A percentile compares a stretch with the other conserved stretches of the same genome.
These are phyloP conservation scores for Agrotis ipsilon DNA, from an alignment of 2,888 invertebrate species.

Conservation along the genomic window DNA sequence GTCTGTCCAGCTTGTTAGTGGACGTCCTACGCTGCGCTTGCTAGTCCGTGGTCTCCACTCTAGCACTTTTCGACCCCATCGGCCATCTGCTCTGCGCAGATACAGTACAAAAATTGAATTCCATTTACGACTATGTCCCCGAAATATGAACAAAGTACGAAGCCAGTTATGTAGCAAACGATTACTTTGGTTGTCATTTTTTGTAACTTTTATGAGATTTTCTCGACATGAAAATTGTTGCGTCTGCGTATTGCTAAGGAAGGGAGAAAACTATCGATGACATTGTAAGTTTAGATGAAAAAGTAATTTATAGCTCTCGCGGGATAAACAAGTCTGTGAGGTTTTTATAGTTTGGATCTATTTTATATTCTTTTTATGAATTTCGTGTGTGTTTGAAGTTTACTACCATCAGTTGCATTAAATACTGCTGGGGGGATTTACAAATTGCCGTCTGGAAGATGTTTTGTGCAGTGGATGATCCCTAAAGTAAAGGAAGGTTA, in stretches of 20 bases:
- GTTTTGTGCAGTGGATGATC: too few relatives aligned
- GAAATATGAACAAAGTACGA: background rate
- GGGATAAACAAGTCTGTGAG: conserved; percentile 2
- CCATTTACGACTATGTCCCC: background rate
- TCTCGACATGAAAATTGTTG: conserved; percentile 10
- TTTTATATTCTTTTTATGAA: conserved; percentile 9
- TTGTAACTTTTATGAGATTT: conserved; percentile 27
- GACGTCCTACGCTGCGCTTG: too few relatives aligned
- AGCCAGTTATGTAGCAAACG: conserved; percentile 5
- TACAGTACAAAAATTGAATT: background rate
- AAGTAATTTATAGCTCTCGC: conserved; percentile 44
- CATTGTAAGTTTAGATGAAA: conserved; percentile 50
- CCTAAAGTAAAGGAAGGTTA: too few relatives aligned
- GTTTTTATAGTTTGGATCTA: conserved; percentile 30
- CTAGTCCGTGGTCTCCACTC: too few relatives aligned
- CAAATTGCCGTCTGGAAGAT: too few relatives aligned
- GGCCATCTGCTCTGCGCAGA: too few relatives aligned
- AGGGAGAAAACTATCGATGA: conserved; percentile 15
- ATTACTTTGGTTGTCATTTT: conserved; percentile 32
- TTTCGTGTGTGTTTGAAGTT: background rate
- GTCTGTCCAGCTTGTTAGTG: too few relatives aligned
- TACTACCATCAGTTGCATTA: background rate
- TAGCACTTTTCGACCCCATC: too few relatives aligned
- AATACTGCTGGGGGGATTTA: too few relatives aligned
- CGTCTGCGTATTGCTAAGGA: background rate